Percentiles rank a stretch among this genome's conserved stretches.
These are phyloP conservation scores for Premnoplex brunnescens DNA, from an alignment of 2,797 vertebrate species.

Conservation along the genomic window DNA sequence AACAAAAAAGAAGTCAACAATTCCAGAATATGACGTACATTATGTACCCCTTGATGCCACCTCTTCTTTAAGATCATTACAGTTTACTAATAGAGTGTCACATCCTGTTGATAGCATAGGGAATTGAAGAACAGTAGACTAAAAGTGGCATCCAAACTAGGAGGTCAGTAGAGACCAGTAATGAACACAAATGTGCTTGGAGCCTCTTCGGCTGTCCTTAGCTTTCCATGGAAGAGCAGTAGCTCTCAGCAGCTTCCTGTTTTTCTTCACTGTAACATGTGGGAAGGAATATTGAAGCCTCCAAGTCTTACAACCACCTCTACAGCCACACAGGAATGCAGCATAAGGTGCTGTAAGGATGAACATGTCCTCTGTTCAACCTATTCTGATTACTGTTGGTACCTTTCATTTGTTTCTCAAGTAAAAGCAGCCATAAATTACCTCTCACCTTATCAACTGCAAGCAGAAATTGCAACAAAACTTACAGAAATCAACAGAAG, in stretches of 20 bases:
- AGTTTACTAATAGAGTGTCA: neutral
- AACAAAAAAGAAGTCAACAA: neutral
- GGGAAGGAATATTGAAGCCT: neutral
- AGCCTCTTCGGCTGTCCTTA: neutral
- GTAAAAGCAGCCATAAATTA: neutral
- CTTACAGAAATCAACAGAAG: neutral
- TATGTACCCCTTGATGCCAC: neutral
- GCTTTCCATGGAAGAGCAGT: neutral
- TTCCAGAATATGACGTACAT: neutral
- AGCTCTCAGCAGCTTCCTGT: neutral
- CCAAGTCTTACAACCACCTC: neutral
- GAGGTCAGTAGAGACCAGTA: neutral
- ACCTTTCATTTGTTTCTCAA: neutral
- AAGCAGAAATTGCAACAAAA: neutral
- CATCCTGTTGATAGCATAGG: neutral
- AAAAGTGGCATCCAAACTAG: neutral
- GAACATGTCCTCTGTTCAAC: neutral
- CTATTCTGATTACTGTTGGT: rapidly evolving
- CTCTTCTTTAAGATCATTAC: neutral
- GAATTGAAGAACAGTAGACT: neutral
- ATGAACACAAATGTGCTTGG: neutral
- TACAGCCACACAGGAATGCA: neutral
- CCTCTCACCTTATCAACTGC: neutral
- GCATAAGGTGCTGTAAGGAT: neutral
- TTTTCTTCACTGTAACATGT: neutral